Evolutionary conservation across 2,113 vertebrate genomes (phyloP), one percentile per base, ranked within the genome.

Genomic region (Ailuropoda melanoleuca): DNA sequence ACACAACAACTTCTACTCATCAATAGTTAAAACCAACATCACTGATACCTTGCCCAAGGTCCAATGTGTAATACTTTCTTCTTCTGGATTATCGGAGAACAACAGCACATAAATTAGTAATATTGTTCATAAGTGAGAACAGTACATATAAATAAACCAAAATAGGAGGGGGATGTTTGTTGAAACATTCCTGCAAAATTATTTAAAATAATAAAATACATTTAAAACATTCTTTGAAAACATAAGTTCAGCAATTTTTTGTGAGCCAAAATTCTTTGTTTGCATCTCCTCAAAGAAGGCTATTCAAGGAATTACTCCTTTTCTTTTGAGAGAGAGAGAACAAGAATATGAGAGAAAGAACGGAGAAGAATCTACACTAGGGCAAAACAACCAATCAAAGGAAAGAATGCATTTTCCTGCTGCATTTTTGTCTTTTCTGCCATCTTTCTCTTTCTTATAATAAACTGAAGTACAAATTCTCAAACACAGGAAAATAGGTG

Each of bases 191-290:
- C 34, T 26, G 13, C 11, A 70, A 93, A 75, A 60, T 39, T 55
- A 82, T 50, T 94, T 84, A 84, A 89, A 85, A 53, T 46, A 81
- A 46, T 24, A n/a, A 6, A 92, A 29, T 48, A 1, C 1, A 86
- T 43, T 78, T 75, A 43, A 87, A 96, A 94, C 1, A 56, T 18
- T 56, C n/a, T 95, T 31, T 81, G 81, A 82, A 93, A 91, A 84
- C n/a, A 13, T 11, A 90, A 75, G 19, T 93, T 97, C n/a, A 56
- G 12, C 3, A 74, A 13, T 15, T 83, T 94, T 74, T 92, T 68
- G 10, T 43, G 24, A 26, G 21, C 68, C 26, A 43, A 84, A 62
- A 53, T 80, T 86, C 24, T 83, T 96, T 86, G 21, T 29, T 56
- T 85, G 18, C 3, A 48, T 81, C 12, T 80, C 15, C 21, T 13